Conservation (phyloP, 2,113 vertebrate genomes). For the Gracilinanus agilis region DNA sequence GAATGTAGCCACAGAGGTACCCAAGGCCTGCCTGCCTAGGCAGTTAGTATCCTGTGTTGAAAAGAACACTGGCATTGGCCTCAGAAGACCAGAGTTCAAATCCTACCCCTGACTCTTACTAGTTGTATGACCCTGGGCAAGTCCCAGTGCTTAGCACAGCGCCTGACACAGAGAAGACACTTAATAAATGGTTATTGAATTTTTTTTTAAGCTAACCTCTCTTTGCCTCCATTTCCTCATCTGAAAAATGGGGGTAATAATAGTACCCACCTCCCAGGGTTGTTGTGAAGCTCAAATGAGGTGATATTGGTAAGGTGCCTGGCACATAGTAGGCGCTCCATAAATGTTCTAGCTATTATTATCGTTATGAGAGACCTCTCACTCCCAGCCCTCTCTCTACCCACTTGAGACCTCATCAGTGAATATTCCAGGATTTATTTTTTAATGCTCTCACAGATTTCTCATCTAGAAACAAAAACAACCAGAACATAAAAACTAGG, state of each 20-base stretch:
- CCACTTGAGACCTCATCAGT: background rate
- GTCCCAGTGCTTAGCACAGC: background rate
- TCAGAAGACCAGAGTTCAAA: background rate
- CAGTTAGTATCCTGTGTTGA: background rate
- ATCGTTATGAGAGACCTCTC: background rate
- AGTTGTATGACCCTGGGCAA: background rate
- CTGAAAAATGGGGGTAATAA: background rate
- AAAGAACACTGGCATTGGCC: background rate
- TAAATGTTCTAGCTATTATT: background rate
- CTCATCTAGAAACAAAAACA: background rate
- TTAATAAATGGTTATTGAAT: background rate
- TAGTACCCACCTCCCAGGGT: background rate
- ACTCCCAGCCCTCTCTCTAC: background rate
- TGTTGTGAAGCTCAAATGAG: background rate
- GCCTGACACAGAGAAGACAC: background rate
- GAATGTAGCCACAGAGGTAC: background rate
- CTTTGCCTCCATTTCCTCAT: background rate
- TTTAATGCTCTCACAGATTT: background rate
- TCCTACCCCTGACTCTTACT: background rate
- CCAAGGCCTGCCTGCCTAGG: too few relatives aligned
- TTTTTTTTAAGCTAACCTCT: background rate
- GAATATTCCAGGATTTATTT: background rate
- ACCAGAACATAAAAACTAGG: background rate
- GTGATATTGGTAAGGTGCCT: background rate
- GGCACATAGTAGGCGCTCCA: background rate